Conservation (phyloP, 2,113 vertebrate genomes). For the Malaclemys terrapin region DNA sequence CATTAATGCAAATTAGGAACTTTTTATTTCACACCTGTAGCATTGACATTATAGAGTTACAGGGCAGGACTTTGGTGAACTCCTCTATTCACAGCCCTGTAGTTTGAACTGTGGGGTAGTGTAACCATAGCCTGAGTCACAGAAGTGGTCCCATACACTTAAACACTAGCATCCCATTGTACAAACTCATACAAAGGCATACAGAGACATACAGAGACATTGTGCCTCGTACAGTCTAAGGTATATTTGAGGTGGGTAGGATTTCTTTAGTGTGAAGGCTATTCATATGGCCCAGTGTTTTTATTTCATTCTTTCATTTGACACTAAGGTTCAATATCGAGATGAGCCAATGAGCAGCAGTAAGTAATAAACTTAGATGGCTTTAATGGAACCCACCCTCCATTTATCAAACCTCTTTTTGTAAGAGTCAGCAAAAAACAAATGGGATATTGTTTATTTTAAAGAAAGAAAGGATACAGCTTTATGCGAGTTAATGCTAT, state of each 20-base stretch:
- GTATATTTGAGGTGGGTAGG: neutral
- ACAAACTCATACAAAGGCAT: neutral
- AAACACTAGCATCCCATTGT: neutral
- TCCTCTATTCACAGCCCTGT: neutral
- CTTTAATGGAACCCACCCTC: constrained; percentile 10
- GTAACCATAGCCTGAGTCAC: neutral
- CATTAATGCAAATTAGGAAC: neutral
- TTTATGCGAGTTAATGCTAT: neutral
- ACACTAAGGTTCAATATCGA: constrained; percentile 11
- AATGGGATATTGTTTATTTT: rapidly evolving
- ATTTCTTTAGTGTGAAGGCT: neutral
- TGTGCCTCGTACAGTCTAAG: neutral
- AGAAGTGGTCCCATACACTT: neutral
- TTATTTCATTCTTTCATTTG: neutral
- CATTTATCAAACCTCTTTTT: constrained; percentile 32
- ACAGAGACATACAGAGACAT: neutral
- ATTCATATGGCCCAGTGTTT: neutral
- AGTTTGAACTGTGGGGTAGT: neutral
- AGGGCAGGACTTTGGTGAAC: neutral
- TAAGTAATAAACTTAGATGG: constrained; percentile 9
- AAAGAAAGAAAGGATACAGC: neutral
- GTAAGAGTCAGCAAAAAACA: neutral
- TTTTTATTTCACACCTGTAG: neutral
- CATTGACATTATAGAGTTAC: neutral
- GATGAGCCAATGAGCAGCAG: neutral